These are phyloP conservation scores for Paragorgia papillata DNA, from an alignment of 92 coral and sea anemone species.

Conservation along the genomic window DNA sequence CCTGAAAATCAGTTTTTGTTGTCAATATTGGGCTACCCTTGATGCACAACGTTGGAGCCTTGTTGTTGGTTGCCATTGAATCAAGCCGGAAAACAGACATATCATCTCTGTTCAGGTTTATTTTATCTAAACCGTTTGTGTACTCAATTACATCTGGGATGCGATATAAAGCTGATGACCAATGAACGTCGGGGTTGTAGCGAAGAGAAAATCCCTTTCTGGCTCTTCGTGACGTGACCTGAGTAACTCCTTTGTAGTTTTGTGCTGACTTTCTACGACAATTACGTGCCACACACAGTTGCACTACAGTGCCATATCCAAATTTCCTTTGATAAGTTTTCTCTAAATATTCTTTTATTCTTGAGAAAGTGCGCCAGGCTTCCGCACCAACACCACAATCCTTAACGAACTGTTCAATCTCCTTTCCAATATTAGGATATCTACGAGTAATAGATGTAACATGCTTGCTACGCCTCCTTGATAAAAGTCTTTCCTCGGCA, in stretches of 20 bases:
- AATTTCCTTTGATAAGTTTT: no score
- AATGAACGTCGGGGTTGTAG: constrained; percentile 50
- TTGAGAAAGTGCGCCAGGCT: no score
- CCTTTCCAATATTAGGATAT: no score
- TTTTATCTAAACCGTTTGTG: constrained; percentile 30
- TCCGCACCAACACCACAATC: no score
- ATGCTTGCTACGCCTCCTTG: no score
- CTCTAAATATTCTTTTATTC: no score
- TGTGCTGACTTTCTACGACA: constrained; percentile 20
- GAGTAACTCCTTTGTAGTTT: constrained; percentile 53
- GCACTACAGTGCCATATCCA: constrained; percentile 50
- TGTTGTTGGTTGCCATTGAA: constrained; percentile 28
- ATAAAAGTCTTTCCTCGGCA: no score
- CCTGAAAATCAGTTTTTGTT: constrained; percentile 30
- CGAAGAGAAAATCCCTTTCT: constrained; percentile 43
- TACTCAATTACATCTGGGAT: constrained; percentile 38
- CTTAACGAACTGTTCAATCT: no score
- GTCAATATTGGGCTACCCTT: constrained; percentile 37
- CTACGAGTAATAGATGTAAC: no score
- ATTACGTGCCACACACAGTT: constrained; percentile 46
- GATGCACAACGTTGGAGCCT: constrained; percentile 34
- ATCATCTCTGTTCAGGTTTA: constrained; percentile 14
- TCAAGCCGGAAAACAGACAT: constrained; percentile 35
- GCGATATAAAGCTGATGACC: constrained; percentile 41
- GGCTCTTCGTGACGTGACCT: constrained; percentile 44